phyloP scores from a whole-genome alignment of 2,888 invertebrate species.

The Cotesia congregata region DNA sequence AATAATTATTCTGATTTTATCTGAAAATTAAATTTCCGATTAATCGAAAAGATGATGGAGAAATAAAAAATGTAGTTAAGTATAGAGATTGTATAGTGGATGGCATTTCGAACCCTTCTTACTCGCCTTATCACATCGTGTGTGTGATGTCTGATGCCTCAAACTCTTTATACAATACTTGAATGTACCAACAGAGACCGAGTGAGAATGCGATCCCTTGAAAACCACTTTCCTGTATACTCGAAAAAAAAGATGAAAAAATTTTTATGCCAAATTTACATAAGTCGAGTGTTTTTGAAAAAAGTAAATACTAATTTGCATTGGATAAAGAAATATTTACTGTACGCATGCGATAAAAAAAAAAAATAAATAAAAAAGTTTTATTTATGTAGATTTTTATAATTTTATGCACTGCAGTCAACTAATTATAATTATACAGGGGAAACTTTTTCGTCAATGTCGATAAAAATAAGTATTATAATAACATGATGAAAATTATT shows the following conservation, averaged over 20 bases:
- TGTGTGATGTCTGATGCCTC: slow-evolving; percentile 42
- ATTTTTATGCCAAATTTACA: not conserved
- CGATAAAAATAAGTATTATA: too few species aligned
- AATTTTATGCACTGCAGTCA: too few species aligned
- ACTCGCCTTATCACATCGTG: slow-evolving; percentile 43
- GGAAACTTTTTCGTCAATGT: too few species aligned
- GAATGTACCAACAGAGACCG: slow-evolving; percentile 5
- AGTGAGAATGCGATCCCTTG: slow-evolving; percentile 6
- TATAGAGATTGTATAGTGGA: slow-evolving; percentile 22
- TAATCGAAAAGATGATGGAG: not conserved
- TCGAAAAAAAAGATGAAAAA: not conserved
- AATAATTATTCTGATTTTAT: not conserved
- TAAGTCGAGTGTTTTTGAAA: not conserved
- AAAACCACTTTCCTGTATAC: slow-evolving; percentile 1
- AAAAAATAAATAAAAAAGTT: not conserved
- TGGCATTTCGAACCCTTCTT: slow-evolving; percentile 45
- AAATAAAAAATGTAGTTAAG: not conserved
- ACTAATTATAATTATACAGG: too few species aligned
- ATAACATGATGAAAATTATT: too few species aligned
- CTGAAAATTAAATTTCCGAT: not conserved
- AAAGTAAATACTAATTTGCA: not conserved
- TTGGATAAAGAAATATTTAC: not conserved
- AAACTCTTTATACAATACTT: slow-evolving; percentile 2
- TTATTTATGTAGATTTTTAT: not conserved
- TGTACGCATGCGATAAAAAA: slow-evolving; percentile 9